Evolutionary conservation across 2,113 vertebrate species (phyloP), one percentile per base, ranked within the genome.

Genomic region (Pseudorhombus dupliciocellatus): DNA sequence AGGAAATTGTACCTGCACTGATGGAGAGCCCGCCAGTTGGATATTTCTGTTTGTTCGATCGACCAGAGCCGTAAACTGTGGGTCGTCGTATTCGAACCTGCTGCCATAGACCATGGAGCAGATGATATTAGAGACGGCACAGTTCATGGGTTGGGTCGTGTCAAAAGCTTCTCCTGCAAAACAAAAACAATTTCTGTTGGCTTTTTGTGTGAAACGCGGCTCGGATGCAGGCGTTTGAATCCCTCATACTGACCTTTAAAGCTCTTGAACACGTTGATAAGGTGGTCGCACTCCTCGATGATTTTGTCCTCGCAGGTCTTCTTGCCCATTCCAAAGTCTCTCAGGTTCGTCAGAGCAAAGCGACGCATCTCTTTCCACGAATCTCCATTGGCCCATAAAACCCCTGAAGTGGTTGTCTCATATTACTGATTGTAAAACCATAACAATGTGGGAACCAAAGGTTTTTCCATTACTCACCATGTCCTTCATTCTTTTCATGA

Each of bases 311-410:
- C 87, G 6, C 44, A 50, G 0, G 28, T 71, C 40, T 52, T 88
- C 50, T 83, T 89, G 0, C 89, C 89, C 87, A 90, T 90, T 22
- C 89, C 86, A 55, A 81, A 89, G 25, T 90, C 81, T 64, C 42
- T 74, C 15, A 90, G 74, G 42, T 85, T 90, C 0, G 20, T 79
- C 72, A 90, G 10, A 15, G 73, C 42, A 20, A 90, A 89, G 34
- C 75, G 65, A 0, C 86, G 62, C 80, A 90, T 84, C 18, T 90
- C 86, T 51, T 52, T 89, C 89, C 84, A 90, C 0, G 64, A 66
- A 0, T 88, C 77, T 0, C 86, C 75, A 0, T 89, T 88, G 16
- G 60, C 26, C 75, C 78, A 87, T 2, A 70, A 0, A 44, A 86
- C 31, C 0, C 87, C 87, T 85, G 14, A 3, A n/a, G 14, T 9